Evolutionary conservation across 30 jellyfish, hydroid and myxozoan species (phyloP).

Genomic region (Phacellophora camtschatica): DNA sequence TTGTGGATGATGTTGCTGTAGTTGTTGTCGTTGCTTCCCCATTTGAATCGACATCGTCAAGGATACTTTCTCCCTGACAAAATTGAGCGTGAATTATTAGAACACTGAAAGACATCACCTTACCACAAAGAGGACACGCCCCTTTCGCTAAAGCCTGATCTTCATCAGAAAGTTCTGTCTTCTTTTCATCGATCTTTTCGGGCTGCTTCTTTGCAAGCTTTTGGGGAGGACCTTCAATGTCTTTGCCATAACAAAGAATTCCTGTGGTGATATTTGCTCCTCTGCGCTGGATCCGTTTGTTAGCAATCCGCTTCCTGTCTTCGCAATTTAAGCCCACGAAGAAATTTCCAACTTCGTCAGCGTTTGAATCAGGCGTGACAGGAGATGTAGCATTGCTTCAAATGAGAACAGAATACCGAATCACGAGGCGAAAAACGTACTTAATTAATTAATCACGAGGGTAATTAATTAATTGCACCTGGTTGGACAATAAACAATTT

Average conservation of each 20-base stretch:
- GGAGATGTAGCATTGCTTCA: no score
- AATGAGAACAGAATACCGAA: no score
- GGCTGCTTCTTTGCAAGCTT: background rate
- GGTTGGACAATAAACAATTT: no score
- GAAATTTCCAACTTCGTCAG: background rate
- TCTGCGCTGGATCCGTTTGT: conserved; percentile 11
- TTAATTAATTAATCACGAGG: no score
- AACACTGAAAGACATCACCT: background rate
- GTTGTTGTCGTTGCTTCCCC: no score
- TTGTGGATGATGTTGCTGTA: no score
- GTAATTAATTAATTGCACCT: no score
- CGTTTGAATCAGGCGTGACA: background rate
- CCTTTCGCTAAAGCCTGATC: background rate
- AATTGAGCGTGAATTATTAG: conserved; percentile 15
- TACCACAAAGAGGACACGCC: conserved; percentile 45
- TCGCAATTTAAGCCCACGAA: background rate
- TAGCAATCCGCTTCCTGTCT: background rate
- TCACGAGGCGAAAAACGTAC: no score
- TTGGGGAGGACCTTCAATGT: conserved; percentile 17
- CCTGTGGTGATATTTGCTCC: background rate
- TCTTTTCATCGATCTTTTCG: background rate
- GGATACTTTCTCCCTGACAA: conserved; percentile 1
- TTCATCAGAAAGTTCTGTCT: no score
- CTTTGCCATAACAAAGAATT: conserved; percentile 15
- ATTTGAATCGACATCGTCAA: no score